Evolutionary conservation across 2,797 vertebrate species (phyloP).

Genomic region (Eupleurogrammus muticus): DNA sequence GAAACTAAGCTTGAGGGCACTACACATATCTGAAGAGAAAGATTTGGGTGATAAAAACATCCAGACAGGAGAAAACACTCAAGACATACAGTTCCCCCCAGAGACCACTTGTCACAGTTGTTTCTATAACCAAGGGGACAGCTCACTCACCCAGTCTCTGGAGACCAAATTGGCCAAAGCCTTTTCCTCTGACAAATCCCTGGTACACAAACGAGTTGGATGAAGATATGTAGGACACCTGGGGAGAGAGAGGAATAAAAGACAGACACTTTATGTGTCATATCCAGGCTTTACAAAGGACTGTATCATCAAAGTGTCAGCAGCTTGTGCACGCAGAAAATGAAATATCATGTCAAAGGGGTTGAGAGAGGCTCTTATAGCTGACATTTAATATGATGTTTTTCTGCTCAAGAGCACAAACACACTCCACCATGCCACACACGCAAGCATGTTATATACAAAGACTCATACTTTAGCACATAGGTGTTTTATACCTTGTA

Average conservation of each 20-base stretch:
- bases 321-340: constrained; percentile 65
- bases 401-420: constrained; percentile 57
- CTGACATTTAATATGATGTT: constrained; percentile 77
- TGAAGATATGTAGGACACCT: constrained; percentile 95
- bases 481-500: constrained; percentile 1
- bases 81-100: not conserved
- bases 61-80: not conserved
- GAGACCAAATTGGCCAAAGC: constrained; percentile 98
- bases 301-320: constrained; percentile 79
- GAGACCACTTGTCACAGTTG: constrained; percentile 12
- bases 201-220: constrained; percentile 97
- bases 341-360: constrained; percentile 75
- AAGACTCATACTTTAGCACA: constrained; percentile 22
- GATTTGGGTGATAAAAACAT: constrained; percentile 14
- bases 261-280: constrained; percentile 71
- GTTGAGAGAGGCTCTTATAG: constrained; percentile 67
- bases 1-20: constrained; percentile 7
- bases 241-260: constrained; percentile 55
- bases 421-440: constrained; percentile 22
- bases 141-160: constrained; percentile 93
- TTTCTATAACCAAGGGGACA: constrained; percentile 39
- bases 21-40: constrained; percentile 6
- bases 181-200: constrained; percentile 96
- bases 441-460: not conserved
- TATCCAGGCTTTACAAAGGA: constrained; percentile 65